A percentile compares a stretch with the other conserved stretches of the same genome.
Conservation (phyloP, 2,113 vertebrate genomes). For the Bujurquina vittata region DNA sequence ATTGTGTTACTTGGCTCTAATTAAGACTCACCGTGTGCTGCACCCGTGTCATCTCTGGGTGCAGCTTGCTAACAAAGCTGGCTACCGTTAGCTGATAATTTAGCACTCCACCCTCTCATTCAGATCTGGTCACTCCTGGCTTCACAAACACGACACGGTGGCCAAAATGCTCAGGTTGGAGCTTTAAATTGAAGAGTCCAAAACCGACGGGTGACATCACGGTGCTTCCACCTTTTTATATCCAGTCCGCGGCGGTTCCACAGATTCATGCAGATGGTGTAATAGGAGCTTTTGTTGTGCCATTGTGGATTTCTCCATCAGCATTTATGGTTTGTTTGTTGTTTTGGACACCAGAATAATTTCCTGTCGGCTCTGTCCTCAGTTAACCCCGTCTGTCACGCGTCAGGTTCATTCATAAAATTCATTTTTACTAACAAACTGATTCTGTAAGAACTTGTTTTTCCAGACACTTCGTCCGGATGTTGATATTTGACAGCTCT, state of each 20-base stretch:
- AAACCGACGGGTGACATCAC: neutral
- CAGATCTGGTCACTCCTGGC: neutral
- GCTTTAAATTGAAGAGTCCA: neutral
- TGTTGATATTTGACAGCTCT: neutral
- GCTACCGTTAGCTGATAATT: neutral
- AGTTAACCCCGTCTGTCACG: neutral
- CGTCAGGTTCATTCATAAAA: neutral
- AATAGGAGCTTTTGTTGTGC: neutral
- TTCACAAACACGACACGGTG: neutral
- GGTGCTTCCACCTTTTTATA: neutral
- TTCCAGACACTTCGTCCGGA: no score
- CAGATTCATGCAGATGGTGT: neutral
- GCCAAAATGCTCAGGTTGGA: neutral
- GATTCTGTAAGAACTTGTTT: accelerated
- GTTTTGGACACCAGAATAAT: neutral
- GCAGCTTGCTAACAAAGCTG: neutral
- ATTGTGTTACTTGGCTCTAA: accelerated
- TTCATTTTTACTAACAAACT: neutral
- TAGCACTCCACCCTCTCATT: neutral
- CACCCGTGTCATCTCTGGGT: no score
- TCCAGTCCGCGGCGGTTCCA: neutral
- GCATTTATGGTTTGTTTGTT: neutral
- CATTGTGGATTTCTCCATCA: neutral
- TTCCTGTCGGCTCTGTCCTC: neutral
- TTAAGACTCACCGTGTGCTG: neutral